phyloP scores from a whole-genome alignment of 37 sponge, comb jelly and placozoan genomes.

The Bolinopsis microptera region DNA sequence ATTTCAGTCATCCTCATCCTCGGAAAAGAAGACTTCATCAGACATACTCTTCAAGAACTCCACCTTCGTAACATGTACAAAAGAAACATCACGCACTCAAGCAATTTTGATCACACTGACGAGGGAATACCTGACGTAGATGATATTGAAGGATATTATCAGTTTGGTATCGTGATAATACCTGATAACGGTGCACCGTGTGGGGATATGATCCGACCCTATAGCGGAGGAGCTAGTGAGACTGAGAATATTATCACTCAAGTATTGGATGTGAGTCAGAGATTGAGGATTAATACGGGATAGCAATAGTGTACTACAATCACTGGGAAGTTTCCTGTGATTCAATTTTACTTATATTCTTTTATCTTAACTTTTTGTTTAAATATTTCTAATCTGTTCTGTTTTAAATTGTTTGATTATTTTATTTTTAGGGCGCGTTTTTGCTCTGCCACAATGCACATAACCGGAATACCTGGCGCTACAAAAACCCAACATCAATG shows the following conservation, averaged over 20 bases:
- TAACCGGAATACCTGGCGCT: background rate
- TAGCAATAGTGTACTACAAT: too few species aligned
- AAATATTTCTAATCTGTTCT: too few species aligned
- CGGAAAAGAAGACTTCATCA: background rate
- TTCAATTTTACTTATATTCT: too few species aligned
- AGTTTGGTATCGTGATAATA: background rate
- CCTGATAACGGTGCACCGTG: slow-evolving; percentile 1
- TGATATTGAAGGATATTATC: background rate
- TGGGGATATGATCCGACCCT: background rate
- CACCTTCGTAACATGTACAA: background rate
- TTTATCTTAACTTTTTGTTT: too few species aligned
- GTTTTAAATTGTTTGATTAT: too few species aligned
- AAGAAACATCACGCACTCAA: too few species aligned
- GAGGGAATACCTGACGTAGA: background rate
- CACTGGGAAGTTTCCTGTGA: too few species aligned
- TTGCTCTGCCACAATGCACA: slow-evolving; percentile 21
- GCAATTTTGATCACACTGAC: too few species aligned
- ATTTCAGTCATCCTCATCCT: background rate
- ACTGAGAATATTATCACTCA: background rate
- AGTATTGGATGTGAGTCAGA: background rate
- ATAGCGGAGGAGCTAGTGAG: background rate
- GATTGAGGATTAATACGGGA: too few species aligned
- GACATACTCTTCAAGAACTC: background rate
- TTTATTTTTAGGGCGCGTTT: background rate
- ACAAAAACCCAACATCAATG: background rate